Conservation (phyloP, 1,140 invertebrate genomes). For the Zaprionus taronus region DNA sequence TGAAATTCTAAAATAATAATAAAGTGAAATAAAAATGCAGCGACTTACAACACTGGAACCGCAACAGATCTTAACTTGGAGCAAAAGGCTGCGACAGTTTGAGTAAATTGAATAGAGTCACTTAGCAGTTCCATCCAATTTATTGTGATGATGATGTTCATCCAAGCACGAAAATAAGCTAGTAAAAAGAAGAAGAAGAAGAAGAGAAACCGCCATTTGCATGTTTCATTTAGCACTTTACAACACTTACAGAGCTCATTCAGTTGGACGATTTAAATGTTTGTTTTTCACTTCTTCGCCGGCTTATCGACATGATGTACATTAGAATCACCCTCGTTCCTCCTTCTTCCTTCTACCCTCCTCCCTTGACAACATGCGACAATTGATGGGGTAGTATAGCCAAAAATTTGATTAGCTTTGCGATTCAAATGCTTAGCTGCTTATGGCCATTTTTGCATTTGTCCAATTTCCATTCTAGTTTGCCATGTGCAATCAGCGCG, state of each 20-base stretch:
- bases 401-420: constrained; percentile 23
- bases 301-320: neutral
- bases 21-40: neutral
- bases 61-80: neutral
- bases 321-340: too few relatives aligned
- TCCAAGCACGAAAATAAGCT: neutral
- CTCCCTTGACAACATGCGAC: neutral
- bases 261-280: neutral
- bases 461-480: constrained; percentile 71
- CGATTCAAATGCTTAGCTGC: constrained; percentile 48
- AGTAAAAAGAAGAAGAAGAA: neutral
- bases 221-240: constrained; percentile 1
- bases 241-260: neutral
- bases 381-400: neutral
- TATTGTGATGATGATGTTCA: neutral
- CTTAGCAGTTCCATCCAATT: neutral
- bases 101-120: neutral
- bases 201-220: neutral
- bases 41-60: neutral
- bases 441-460: constrained; percentile 62
- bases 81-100: neutral
- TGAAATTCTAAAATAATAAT: neutral
- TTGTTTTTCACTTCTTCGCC: neutral
- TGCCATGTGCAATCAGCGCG: constrained; percentile 56
- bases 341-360: neutral